phyloP scores from a whole-genome alignment of 2,888 invertebrate species.

The Acrobasis suavella region DNA sequence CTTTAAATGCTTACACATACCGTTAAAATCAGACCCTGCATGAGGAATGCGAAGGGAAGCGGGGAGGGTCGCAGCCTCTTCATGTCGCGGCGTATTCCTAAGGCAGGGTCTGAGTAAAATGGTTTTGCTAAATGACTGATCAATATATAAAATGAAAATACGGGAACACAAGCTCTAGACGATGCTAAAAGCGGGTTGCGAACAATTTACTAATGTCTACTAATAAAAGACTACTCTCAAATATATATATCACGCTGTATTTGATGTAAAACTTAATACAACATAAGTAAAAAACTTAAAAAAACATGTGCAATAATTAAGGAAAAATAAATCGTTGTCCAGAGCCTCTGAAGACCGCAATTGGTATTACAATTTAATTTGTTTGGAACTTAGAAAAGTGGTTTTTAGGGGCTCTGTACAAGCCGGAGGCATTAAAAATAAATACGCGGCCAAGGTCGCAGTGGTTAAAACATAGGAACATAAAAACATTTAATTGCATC shows the following conservation, averaged over 20 bases:
- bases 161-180: constrained; percentile 62
- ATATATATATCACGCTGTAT: constrained; percentile 73
- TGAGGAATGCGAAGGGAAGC: too few relatives aligned
- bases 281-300: constrained; percentile 61
- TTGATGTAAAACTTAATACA: constrained; percentile 72
- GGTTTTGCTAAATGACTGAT: too few relatives aligned
- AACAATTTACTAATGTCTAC: constrained; percentile 50
- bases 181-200: constrained; percentile 67
- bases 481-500: constrained; percentile 35
- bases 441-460: constrained; percentile 39
- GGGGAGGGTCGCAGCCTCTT: too few relatives aligned
- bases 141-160: constrained; percentile 28
- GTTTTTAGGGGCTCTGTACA: constrained; percentile 29
- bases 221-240: constrained; percentile 63
- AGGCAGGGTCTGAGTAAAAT: too few relatives aligned
- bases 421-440: constrained; percentile 35
- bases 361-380: not conserved
- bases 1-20: constrained; percentile 23
- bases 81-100: too few relatives aligned
- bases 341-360: constrained; percentile 34
- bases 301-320: constrained; percentile 60
- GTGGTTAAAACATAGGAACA: constrained; percentile 47
- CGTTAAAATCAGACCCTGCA: too few relatives aligned
- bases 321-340: constrained; percentile 43
- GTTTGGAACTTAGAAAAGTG: not conserved